Percentiles rank a stretch among this genome's conserved stretches.
phyloP scores from a whole-genome alignment of 2,888 invertebrate species.

The Melipona beecheii region DNA sequence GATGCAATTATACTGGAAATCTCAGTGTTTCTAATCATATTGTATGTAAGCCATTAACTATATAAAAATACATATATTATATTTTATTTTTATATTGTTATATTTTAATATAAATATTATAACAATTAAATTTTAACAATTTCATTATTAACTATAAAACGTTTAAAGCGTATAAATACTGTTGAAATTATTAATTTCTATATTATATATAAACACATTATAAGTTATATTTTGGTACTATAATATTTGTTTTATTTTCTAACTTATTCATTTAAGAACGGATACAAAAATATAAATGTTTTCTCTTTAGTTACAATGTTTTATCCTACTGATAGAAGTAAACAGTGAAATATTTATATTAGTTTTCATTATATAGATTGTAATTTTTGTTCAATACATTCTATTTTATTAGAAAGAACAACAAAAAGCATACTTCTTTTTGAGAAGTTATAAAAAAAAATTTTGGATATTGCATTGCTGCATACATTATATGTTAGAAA shows the following conservation, averaged over 20 bases:
- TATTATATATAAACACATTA: not conserved
- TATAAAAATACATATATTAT: not conserved
- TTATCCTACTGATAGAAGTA: not conserved
- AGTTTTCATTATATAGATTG: not conserved
- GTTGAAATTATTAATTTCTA: conserved; percentile 1
- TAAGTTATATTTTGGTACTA: not conserved
- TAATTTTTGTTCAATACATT: not conserved
- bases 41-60: conserved; percentile 13
- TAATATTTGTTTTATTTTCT: not conserved
- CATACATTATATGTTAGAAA: conserved; percentile 17
- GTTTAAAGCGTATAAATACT: not conserved
- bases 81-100: not conserved
- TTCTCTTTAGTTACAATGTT: not conserved
- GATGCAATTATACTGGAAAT: conserved; percentile 55
- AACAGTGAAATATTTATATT: conserved; percentile 17
- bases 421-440: not conserved
- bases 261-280: not conserved
- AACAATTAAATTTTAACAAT: not conserved
- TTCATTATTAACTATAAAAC: not conserved
- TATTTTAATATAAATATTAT: not conserved
- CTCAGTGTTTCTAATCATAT: conserved; percentile 20
- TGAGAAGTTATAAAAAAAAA: conserved; percentile 4
- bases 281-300: not conserved
- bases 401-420: not conserved
- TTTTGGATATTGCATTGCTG: not conserved